phyloP scores from a whole-genome alignment of 2,113 vertebrate species.

The Neoarius graeffei region DNA sequence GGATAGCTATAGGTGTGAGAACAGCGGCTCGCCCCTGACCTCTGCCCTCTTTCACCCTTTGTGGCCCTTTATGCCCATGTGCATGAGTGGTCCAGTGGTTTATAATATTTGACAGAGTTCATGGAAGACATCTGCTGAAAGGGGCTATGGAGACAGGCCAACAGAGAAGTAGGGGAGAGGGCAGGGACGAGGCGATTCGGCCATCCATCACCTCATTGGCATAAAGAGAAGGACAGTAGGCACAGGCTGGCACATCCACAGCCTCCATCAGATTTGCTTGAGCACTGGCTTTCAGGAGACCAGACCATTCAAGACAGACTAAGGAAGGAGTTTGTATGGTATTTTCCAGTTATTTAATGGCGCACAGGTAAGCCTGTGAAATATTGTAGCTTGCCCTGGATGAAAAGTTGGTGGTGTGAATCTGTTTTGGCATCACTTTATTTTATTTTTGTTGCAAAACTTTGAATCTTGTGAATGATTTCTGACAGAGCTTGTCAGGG shows the following conservation, averaged over 20 bases:
- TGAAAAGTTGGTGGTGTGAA: slow-evolving; percentile 3
- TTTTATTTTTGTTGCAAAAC: slow-evolving; percentile 6
- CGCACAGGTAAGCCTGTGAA: background rate
- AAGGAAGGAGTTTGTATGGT: too few relatives aligned
- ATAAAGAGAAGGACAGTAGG: slow-evolving; percentile 50
- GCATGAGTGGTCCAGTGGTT: slow-evolving; percentile 68
- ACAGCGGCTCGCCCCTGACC: slow-evolving; percentile 40
- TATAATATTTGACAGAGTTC: slow-evolving; percentile 87
- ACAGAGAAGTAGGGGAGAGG: slow-evolving; percentile 60
- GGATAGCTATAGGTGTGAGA: slow-evolving; percentile 8
- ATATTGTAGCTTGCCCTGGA: slow-evolving; percentile 13
- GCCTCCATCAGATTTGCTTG: background rate
- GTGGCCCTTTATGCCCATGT: slow-evolving; percentile 38
- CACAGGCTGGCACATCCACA: slow-evolving; percentile 10
- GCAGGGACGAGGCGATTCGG: slow-evolving; percentile 37
- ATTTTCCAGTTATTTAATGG: background rate
- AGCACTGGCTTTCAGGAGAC: background rate
- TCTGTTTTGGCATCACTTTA: background rate
- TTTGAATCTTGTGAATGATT: background rate
- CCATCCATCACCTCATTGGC: slow-evolving; percentile 71
- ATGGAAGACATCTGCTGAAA: slow-evolving; percentile 81
- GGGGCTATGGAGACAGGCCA: slow-evolving; percentile 62
- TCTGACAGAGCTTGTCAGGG: slow-evolving; percentile 5
- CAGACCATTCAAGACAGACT: background rate
- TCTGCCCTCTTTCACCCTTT: slow-evolving; percentile 25